These are phyloP conservation scores for Aporophyla nigra DNA, from an alignment of 2,888 invertebrate species.

Conservation along the genomic window DNA sequence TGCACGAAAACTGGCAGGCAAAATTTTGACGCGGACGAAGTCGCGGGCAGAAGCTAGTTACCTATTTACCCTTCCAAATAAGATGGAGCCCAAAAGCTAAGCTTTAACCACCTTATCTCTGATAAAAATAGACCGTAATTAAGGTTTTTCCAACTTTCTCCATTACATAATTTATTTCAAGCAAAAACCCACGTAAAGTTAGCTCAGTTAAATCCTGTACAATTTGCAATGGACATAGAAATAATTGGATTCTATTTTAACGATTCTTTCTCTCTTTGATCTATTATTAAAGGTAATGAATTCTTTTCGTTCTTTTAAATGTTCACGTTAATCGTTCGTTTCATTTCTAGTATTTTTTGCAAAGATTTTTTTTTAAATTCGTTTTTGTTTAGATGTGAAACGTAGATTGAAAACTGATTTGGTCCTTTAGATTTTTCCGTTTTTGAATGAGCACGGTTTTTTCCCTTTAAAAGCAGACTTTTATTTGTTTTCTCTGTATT, in stretches of 20 bases:
- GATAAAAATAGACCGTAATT: conserved; percentile 37
- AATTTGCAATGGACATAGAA: conserved; percentile 62
- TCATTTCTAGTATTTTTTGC: conserved; percentile 22
- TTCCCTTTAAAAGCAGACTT: too few relatives aligned
- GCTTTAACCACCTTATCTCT: not conserved
- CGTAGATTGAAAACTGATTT: not conserved
- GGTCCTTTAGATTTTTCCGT: not conserved
- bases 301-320: conserved; percentile 49
- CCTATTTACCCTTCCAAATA: not conserved
- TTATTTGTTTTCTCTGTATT: not conserved
- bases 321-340: conserved; percentile 37
- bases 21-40: too few relatives aligned
- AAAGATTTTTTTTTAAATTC: conserved; percentile 9
- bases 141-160: conserved; percentile 12
- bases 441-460: not conserved
- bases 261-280: conserved; percentile 64
- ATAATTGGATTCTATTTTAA: conserved; percentile 68
- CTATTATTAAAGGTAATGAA: conserved; percentile 63
- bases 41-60: too few relatives aligned
- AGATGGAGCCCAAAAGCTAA: not conserved
- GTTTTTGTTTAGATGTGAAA: conserved; percentile 16
- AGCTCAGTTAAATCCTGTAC: conserved; percentile 41
- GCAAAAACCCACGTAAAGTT: conserved; percentile 16
- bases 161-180: conserved; percentile 39
- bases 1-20: too few relatives aligned